Conservation (phyloP, 1,140 invertebrate genomes). For the Polypedilum vanderplanki region DNA sequence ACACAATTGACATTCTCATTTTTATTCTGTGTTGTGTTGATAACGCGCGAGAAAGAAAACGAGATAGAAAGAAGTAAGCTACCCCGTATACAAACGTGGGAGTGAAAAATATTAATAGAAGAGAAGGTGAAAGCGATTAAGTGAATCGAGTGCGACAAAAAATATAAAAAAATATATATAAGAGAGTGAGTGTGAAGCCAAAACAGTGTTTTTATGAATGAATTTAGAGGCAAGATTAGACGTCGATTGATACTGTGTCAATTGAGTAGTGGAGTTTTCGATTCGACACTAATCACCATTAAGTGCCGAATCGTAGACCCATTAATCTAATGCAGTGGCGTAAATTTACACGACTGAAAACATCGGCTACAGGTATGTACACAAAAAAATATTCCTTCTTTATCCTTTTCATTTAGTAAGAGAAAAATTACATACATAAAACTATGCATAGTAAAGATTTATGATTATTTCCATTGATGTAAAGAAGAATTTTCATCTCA, state of each 20-base stretch:
- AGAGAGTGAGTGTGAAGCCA: background rate
- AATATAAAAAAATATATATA: background rate
- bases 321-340: conserved; percentile 59
- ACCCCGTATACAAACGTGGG: too few species aligned
- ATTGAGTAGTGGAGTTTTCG: conserved; percentile 30
- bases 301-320: conserved; percentile 40
- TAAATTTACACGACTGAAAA: conserved; percentile 65
- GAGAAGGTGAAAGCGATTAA: too few species aligned
- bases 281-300: conserved; percentile 33
- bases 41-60: too few species aligned
- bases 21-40: too few species aligned
- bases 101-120: too few species aligned
- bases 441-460: too few species aligned
- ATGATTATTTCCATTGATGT: too few species aligned
- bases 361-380: conserved; percentile 48
- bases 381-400: background rate
- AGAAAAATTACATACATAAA: too few species aligned
- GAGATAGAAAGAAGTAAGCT: too few species aligned
- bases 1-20: too few species aligned
- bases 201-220: background rate
- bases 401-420: too few species aligned
- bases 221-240: background rate
- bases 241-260: conserved; percentile 3
- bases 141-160: background rate
- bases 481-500: background rate